Evolutionary conservation across 2,888 invertebrate genomes (phyloP).

Genomic region (Synergus itoensis): DNA sequence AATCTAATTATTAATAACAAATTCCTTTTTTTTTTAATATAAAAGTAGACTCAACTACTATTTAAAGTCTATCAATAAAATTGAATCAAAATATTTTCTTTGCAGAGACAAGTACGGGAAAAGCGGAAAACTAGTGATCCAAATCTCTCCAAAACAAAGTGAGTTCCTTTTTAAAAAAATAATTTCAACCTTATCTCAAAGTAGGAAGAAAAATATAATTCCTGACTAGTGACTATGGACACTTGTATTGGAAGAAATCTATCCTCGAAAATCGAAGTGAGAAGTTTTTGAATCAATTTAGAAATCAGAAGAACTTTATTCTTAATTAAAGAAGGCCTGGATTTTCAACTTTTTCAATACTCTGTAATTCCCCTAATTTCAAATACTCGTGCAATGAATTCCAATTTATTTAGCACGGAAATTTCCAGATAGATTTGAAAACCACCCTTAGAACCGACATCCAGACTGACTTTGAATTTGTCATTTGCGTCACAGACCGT

Average conservation of each 20-base stretch:
- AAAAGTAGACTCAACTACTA: neutral
- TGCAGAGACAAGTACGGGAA: slow-evolving; percentile 84
- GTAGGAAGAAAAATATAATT: neutral
- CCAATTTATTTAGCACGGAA: neutral
- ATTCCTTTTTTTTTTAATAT: neutral
- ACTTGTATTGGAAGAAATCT: neutral
- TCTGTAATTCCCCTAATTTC: neutral
- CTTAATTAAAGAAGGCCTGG: neutral
- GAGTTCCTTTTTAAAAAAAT: slow-evolving; percentile 72
- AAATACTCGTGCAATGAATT: neutral
- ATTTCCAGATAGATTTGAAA: slow-evolving; percentile 22
- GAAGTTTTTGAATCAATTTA: neutral
- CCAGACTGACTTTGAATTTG: neutral
- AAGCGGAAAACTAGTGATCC: slow-evolving; percentile 90
- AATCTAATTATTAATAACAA: slow-evolving; percentile 33
- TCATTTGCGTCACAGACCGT: slow-evolving; percentile 17
- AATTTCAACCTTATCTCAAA: neutral
- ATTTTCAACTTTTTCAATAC: neutral
- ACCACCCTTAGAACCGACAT: slow-evolving; percentile 23
- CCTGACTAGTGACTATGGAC: neutral
- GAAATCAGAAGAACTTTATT: neutral
- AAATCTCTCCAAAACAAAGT: slow-evolving; percentile 86
- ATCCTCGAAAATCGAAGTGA: neutral
- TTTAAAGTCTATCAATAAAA: neutral
- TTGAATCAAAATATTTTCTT: slow-evolving; percentile 58